Base-by-base conservation (phyloP, 2,113 vertebrate species). In the Leptobrachium ailaonicum region DNA sequence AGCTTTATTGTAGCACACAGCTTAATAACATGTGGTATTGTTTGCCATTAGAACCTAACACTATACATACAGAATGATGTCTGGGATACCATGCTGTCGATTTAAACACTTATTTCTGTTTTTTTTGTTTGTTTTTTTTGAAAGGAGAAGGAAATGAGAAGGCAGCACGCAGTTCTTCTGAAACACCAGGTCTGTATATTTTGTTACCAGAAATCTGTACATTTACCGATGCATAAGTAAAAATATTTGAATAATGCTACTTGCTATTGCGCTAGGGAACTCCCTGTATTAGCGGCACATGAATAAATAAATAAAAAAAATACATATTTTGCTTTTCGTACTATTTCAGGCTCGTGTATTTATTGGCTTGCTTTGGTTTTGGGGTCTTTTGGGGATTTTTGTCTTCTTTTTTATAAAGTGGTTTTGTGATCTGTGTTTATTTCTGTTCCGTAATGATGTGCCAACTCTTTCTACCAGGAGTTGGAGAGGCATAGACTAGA, bases 401-500 rank as follows among this genome's bases (percentile, higher is more conserved):
- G 72, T 85, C 78, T 84, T 86, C 64, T 92, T 32, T 32, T 32
- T 77, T 87, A 89, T 91, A 83, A 91, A 92, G 86, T 93, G 93
- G 90, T 91, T 91, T 91, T 89, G 94, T 89, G 93, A 50, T 81
- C 92, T 94, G 90, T 95, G 90, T 94, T 80, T 92, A 93, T 95
- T 95, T 95, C 96, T 98, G 95, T 97, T 95, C 95, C 94, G 96
- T 99, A 98, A 96, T 96, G 86, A 90, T 95, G 94, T 96, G 93
- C 94, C 94, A 96, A 98, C 95, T 96, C 93, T 98, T 94, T 97
- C 95, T 96, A 88, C 94, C 95, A 99, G 97, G 97, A 98, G 94
- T 96, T 98, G 97, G 96, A 98, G 96, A 98, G 95, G 93, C 97
- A 98, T 97, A 99, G 96, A 96, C 96, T 99, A 98, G 97, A 99